A percentile compares a stretch with the other conserved stretches of the same genome.
phyloP scores from a whole-genome alignment of 2,888 invertebrate genomes.

The Suillia variegata region DNA sequence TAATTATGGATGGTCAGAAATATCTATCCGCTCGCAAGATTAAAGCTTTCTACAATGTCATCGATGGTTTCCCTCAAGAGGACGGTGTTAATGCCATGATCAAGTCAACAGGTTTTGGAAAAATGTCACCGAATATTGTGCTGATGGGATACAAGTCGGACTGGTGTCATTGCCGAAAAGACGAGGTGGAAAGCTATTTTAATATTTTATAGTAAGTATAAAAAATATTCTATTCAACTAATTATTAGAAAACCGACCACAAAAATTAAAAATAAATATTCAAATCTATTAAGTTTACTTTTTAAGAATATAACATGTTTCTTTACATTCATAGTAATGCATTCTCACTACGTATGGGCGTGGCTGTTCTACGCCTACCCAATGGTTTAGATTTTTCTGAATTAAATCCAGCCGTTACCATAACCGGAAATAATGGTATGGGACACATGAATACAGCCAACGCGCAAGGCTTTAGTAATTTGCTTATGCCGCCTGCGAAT shows the following conservation, averaged over 20 bases:
- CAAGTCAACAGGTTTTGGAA: constrained; percentile 89
- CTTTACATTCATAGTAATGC: constrained; percentile 71
- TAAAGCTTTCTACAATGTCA: constrained; percentile 85
- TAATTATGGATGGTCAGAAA: constrained; percentile 72
- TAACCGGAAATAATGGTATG: constrained; percentile 37
- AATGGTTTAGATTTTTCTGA: constrained; percentile 84
- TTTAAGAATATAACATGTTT: no score
- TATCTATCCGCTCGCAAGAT: constrained; percentile 84
- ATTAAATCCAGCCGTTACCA: constrained; percentile 47
- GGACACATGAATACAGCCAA: constrained; percentile 47
- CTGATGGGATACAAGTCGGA: constrained; percentile 94
- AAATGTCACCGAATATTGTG: constrained; percentile 89
- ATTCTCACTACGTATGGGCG: constrained; percentile 89
- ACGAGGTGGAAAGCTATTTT: constrained; percentile 87
- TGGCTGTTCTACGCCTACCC: constrained; percentile 83
- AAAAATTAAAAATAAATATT: no score
- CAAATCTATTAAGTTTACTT: no score
- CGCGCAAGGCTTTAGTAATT: constrained; percentile 50
- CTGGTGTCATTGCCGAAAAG: constrained; percentile 78
- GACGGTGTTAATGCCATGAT: constrained; percentile 81
- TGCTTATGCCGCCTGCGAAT: constrained; percentile 46
- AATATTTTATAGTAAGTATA: constrained; percentile 87
- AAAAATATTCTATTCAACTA: background rate
- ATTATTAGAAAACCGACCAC: no score
- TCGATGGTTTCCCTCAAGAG: constrained; percentile 77